Percentiles rank a stretch among this genome's conserved stretches.
These are phyloP conservation scores for Apostichopus leukothele DNA, from an alignment of 53 echinoderm and acorn worm species.

Conservation along the genomic window DNA sequence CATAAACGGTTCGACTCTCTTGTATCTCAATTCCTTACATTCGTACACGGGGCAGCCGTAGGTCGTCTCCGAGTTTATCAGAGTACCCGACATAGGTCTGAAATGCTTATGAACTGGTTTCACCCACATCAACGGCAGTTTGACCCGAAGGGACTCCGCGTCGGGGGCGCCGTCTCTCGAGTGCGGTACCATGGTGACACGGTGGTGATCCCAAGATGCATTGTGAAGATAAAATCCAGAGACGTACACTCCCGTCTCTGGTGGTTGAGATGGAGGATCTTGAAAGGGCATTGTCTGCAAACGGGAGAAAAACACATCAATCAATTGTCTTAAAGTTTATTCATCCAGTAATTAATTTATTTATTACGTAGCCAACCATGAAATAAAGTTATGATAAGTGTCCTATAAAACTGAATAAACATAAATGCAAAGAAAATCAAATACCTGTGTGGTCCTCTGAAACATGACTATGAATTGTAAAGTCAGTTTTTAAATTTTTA, in stretches of 20 bases:
- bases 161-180: conserved; percentile 17
- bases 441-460: too few relatives aligned
- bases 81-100: not conserved
- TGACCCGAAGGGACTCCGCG: conserved; percentile 5
- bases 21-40: not conserved
- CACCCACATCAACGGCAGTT: conserved; percentile 71
- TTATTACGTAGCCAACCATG: too few relatives aligned
- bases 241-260: conserved; percentile 72
- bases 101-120: conserved; percentile 56
- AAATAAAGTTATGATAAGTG: too few relatives aligned
- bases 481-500: too few relatives aligned
- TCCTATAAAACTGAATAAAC: too few relatives aligned
- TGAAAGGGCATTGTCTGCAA: conserved; percentile 41
- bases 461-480: too few relatives aligned
- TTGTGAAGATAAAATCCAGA: conserved; percentile 73
- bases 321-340: too few relatives aligned
- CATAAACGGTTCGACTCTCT: conserved; percentile 45
- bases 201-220: conserved; percentile 58
- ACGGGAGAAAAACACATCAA: not conserved
- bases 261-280: conserved; percentile 52
- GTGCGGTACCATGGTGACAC: conserved; percentile 37
- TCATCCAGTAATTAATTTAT: too few relatives aligned
- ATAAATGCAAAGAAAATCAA: too few relatives aligned
- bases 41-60: conserved; percentile 50
- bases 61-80: not conserved